Evolutionary conservation across 2,797 vertebrate species (phyloP).

Genomic region (Luscinia luscinia): DNA sequence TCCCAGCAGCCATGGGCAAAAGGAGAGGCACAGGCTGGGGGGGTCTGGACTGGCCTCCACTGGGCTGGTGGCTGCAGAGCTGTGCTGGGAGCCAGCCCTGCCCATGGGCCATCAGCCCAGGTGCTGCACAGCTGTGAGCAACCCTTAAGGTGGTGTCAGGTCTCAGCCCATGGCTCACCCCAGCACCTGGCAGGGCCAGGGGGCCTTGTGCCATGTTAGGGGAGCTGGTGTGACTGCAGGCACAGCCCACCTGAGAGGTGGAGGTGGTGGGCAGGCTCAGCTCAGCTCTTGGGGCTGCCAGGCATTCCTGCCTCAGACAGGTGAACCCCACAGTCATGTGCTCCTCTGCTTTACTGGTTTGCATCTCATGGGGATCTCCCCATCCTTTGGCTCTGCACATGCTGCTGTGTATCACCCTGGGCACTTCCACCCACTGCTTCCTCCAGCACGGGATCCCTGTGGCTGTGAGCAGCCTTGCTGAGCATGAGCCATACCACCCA

Average conservation of each 20-base stretch:
- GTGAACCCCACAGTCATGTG: background rate
- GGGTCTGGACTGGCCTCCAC: rapidly evolving
- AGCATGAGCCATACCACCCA: background rate
- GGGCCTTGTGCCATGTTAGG: rapidly evolving
- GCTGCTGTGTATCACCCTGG: background rate
- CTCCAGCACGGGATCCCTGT: background rate
- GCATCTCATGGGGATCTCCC: background rate
- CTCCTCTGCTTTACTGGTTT: background rate
- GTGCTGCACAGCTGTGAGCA: rapidly evolving
- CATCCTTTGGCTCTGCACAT: background rate
- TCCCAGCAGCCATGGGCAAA: background rate
- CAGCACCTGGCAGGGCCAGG: background rate
- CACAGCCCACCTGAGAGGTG: background rate
- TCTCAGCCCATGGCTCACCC: background rate
- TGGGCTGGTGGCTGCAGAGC: background rate
- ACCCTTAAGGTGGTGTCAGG: rapidly evolving
- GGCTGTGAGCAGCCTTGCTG: background rate
- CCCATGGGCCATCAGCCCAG: rapidly evolving
- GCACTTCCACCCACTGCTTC: background rate
- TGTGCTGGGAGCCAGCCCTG: background rate
- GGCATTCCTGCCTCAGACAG: background rate
- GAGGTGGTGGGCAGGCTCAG: background rate
- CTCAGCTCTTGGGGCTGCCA: rapidly evolving
- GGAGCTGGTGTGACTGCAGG: background rate
- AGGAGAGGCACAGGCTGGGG: background rate